A percentile compares a stretch with the other conserved stretches of the same genome.
Evolutionary conservation across 2,113 vertebrate genomes (phyloP).

Genomic region (Brienomyrus longianalis): DNA sequence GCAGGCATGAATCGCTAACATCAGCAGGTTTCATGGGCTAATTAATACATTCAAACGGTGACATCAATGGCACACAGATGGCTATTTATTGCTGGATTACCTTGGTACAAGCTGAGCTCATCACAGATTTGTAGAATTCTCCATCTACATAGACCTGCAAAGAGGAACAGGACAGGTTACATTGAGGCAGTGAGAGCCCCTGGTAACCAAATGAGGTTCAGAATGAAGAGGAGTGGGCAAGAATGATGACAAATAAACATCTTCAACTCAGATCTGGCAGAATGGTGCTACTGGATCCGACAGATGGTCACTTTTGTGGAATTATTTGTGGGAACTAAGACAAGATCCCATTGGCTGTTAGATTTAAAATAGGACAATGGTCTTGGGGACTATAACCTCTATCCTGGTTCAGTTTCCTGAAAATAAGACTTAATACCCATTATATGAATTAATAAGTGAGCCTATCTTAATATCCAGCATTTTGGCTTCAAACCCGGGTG

Average conservation of each 20-base stretch:
- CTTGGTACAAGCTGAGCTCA: conserved; percentile 52
- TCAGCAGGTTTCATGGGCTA: background rate
- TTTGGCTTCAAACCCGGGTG: background rate
- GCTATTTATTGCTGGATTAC: conserved; percentile 20
- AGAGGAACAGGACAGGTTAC: background rate
- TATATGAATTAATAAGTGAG: background rate
- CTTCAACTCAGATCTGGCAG: background rate
- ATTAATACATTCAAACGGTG: background rate
- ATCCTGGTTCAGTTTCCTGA: background rate
- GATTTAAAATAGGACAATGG: background rate
- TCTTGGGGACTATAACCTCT: background rate
- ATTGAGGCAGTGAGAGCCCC: background rate
- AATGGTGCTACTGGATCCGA: background rate
- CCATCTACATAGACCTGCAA: conserved; percentile 41
- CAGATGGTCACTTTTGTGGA: background rate
- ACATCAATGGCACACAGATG: background rate
- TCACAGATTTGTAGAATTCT: conserved; percentile 44
- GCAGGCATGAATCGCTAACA: background rate
- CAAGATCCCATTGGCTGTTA: background rate
- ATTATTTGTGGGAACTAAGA: background rate
- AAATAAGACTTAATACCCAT: background rate
- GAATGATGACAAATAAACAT: background rate
- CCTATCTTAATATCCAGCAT: background rate
- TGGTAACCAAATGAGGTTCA: background rate
- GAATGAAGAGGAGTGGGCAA: background rate